Conservation (phyloP, 2,888 invertebrate genomes). For the Philhelius pedissequus region DNA sequence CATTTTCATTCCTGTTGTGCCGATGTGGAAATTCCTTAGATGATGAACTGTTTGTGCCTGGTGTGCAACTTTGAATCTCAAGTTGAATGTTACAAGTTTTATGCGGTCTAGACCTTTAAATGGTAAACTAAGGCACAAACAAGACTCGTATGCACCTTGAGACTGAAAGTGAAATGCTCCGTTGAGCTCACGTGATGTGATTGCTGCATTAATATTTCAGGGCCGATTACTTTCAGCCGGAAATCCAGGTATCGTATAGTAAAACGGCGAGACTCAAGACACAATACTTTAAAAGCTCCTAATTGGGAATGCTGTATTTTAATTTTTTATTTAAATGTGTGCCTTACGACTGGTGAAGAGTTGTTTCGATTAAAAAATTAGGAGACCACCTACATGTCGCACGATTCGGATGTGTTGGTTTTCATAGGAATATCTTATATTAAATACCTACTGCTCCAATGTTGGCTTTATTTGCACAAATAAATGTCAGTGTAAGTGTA, state of each 20-base stretch:
- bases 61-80: background rate
- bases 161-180: constrained; percentile 57
- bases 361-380: background rate
- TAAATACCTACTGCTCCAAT: no score
- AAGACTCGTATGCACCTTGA: constrained; percentile 34
- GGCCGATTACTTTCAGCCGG: constrained; percentile 64
- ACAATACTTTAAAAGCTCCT: background rate
- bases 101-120: constrained; percentile 54
- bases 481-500: no score
- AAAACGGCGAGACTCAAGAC: constrained; percentile 12
- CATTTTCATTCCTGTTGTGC: constrained; percentile 17
- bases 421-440: no score
- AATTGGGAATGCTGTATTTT: background rate
- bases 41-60: constrained; percentile 27
- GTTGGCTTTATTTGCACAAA: no score
- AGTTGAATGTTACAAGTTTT: constrained; percentile 1
- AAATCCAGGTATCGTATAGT: constrained; percentile 43
- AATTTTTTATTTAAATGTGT: background rate
- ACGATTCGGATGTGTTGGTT: no score
- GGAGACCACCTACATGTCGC: no score
- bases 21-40: constrained; percentile 27
- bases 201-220: constrained; percentile 46
- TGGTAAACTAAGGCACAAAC: constrained; percentile 15
- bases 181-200: constrained; percentile 44
- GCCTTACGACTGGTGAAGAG: background rate